Percentiles rank a stretch among this genome's conserved stretches.
phyloP scores from a whole-genome alignment of 2,888 invertebrate genomes.

The Caenorhabditis auriculariae region DNA sequence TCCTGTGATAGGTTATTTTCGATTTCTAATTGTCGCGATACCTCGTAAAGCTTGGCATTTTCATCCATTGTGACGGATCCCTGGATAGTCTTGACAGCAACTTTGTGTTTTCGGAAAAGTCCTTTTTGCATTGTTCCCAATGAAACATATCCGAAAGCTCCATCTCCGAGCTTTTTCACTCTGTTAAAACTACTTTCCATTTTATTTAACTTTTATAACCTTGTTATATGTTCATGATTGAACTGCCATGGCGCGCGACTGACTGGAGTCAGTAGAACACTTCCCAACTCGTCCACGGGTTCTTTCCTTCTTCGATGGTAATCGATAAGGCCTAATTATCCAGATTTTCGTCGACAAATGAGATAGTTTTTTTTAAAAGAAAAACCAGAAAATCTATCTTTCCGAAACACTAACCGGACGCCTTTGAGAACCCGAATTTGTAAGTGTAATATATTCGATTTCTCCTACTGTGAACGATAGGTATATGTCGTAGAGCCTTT shows the following conservation, averaged over 20 bases:
- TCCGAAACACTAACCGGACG: background rate
- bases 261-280: constrained; percentile 4
- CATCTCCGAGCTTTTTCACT: constrained; percentile 13
- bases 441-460: constrained; percentile 8
- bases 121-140: constrained; percentile 14
- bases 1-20: too few species aligned
- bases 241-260: constrained; percentile 22
- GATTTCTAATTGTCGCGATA: too few species aligned
- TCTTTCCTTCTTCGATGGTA: constrained; percentile 13
- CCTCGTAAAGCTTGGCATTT: constrained; percentile 18
- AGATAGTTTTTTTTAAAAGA: too few species aligned
- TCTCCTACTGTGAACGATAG: constrained; percentile 8
- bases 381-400: too few species aligned
- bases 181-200: constrained; percentile 3
- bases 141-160: constrained; percentile 30
- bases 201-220: constrained; percentile 5
- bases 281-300: constrained; percentile 4
- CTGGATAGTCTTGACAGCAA: constrained; percentile 21
- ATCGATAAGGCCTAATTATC: constrained; percentile 11
- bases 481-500: constrained; percentile 3
- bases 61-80: constrained; percentile 15
- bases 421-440: constrained; percentile 4
- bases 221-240: constrained; percentile 14
- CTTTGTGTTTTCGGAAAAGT: constrained; percentile 6
- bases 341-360: background rate